A percentile compares a stretch with the other conserved stretches of the same genome.
phyloP scores from a whole-genome alignment of 2,113 vertebrate genomes.

The Drymodes brunneopygia region DNA sequence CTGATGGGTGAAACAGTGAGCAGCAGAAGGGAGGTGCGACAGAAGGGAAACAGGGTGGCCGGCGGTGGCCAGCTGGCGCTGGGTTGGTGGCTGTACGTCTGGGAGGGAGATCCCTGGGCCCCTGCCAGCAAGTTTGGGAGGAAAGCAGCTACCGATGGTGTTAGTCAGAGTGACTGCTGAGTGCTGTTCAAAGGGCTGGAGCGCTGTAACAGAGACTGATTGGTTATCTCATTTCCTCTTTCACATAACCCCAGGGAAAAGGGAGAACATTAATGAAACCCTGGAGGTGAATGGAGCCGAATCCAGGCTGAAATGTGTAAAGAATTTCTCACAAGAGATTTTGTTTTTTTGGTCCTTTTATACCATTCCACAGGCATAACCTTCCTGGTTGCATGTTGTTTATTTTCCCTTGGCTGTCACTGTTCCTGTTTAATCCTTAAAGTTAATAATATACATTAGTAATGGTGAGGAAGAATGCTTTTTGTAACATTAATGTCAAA shows the following conservation, averaged over 20 bases:
- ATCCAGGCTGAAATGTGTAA: background rate
- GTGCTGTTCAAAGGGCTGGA: background rate
- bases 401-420: background rate
- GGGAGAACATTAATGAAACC: background rate
- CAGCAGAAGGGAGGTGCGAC: background rate
- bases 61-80: background rate
- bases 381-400: background rate
- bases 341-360: background rate
- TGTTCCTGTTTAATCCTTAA: background rate
- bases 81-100: background rate
- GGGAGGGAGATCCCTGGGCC: background rate
- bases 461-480: background rate
- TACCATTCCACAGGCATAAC: background rate
- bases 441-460: background rate
- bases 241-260: background rate
- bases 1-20: background rate
- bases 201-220: accelerated
- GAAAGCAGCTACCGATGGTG: background rate
- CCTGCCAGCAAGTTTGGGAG: background rate
- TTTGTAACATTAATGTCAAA: background rate
- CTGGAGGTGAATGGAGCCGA: background rate
- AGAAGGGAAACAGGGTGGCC: background rate
- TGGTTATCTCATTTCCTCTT: conserved; percentile 27
- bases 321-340: background rate
- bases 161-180: background rate